A percentile compares a stretch with the other conserved stretches of the same genome.
Evolutionary conservation across 2,888 invertebrate genomes (phyloP).

Genomic region (Drosophila atroscutellata): DNA sequence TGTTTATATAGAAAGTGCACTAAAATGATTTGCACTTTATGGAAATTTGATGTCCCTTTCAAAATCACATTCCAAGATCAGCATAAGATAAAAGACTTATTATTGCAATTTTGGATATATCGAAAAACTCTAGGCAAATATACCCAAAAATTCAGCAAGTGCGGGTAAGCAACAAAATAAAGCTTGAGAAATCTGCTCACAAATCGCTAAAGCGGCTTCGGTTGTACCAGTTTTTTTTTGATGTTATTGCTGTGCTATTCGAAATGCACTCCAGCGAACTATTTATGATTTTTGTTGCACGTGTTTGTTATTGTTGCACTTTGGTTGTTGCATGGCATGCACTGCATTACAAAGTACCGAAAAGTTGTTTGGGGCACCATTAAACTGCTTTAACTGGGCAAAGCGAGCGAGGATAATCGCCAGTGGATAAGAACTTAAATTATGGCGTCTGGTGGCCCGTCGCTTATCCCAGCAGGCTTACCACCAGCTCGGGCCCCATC

Average conservation of each 20-base stretch:
- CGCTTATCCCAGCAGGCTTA: conserved; percentile 5
- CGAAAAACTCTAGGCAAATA: not conserved
- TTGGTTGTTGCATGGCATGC: conserved; percentile 56
- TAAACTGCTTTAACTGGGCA: conserved; percentile 16
- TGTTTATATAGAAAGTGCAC: not conserved
- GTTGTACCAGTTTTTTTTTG: conserved; percentile 26
- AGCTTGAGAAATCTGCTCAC: conserved; percentile 40
- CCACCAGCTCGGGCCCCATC: conserved; percentile 22
- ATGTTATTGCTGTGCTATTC: conserved; percentile 30
- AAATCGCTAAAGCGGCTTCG: conserved; percentile 53
- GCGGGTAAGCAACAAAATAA: conserved; percentile 14
- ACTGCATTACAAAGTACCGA: conserved; percentile 41
- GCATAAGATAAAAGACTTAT: not conserved
- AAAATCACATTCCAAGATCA: not conserved
- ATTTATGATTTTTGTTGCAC: conserved; percentile 43
- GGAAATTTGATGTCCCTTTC: not conserved
- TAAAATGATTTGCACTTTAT: not conserved
- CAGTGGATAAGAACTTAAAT: conserved; percentile 29
- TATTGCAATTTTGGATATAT: not conserved
- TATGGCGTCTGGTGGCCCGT: conserved; percentile 22
- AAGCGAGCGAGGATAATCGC: conserved; percentile 1
- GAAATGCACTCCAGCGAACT: conserved; percentile 55
- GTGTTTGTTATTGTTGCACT: conserved; percentile 7
- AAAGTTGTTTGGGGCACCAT: conserved; percentile 31
- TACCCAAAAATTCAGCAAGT: not conserved